These are phyloP conservation scores for Stenurella melanura DNA, from an alignment of 2,888 invertebrate genomes.

Conservation along the genomic window DNA sequence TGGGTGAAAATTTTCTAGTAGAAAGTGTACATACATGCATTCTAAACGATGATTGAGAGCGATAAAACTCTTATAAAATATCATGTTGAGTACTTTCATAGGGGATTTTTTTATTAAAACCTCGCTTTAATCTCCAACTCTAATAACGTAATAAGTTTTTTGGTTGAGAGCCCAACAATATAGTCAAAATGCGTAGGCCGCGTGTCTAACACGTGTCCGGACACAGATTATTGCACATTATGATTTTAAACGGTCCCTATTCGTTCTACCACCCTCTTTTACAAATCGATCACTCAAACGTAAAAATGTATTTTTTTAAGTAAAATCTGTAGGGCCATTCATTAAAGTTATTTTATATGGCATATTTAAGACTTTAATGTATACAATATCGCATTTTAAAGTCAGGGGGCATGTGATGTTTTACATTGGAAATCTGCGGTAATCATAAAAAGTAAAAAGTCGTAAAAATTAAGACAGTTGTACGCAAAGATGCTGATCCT, in stretches of 20 bases:
- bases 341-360: conserved; percentile 12
- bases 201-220: conserved; percentile 65
- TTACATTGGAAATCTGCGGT: no score
- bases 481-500: no score
- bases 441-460: no score
- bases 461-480: no score
- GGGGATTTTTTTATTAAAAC: conserved; percentile 55
- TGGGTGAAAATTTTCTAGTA: no score
- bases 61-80: conserved; percentile 1
- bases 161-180: conserved; percentile 63
- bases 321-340: conserved; percentile 20
- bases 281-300: conserved; percentile 24
- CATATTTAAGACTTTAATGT: background rate
- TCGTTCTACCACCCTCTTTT: conserved; percentile 33
- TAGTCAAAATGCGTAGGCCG: conserved; percentile 54
- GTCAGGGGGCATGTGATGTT: no score
- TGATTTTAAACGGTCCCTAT: conserved; percentile 53
- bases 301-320: conserved; percentile 35
- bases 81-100: background rate
- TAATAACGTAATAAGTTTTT: conserved; percentile 67
- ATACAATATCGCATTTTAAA: no score
- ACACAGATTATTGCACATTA: conserved; percentile 68
- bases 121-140: conserved; percentile 57
- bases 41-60: background rate
- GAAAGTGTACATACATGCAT: background rate